Percentiles rank a stretch among this genome's conserved stretches.
Conservation (phyloP, 1,140 invertebrate genomes). For the Hyposmocoma kahamanoa region DNA sequence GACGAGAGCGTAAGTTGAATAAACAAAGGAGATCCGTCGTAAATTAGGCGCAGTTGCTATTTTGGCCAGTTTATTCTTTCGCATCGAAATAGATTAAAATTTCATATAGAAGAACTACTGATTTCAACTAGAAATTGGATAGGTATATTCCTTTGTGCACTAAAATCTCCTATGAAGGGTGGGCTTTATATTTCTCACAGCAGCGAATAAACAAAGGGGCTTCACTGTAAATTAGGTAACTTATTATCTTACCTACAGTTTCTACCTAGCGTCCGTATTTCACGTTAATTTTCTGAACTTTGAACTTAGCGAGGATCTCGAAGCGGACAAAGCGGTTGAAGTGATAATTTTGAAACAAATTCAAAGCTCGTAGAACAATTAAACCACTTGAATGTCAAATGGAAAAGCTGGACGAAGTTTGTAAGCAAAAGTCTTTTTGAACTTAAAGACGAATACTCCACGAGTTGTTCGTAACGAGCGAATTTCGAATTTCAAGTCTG, state of each 20-base stretch:
- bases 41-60: slow-evolving; percentile 1
- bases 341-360: slow-evolving; percentile 43
- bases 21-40: slow-evolving; percentile 18
- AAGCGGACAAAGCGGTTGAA: slow-evolving; percentile 22
- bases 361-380: slow-evolving; percentile 41
- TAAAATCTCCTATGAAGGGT: too few species aligned
- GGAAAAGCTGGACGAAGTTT: slow-evolving; percentile 36
- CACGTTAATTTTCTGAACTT: slow-evolving; percentile 18
- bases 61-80: too few species aligned
- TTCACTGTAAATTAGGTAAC: background rate
- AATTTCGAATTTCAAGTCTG: too few species aligned
- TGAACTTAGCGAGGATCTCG: slow-evolving; percentile 13
- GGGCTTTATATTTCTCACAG: too few species aligned
- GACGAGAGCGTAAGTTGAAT: slow-evolving; percentile 28
- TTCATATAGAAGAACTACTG: too few species aligned
- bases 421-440: slow-evolving; percentile 31
- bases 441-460: slow-evolving; percentile 34
- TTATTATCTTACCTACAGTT: background rate
- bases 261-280: slow-evolving; percentile 13
- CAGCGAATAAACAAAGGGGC: slow-evolving; percentile 28
- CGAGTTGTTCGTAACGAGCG: too few species aligned
- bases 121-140: too few species aligned
- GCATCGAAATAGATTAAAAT: too few species aligned
- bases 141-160: too few species aligned
- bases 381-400: slow-evolving; percentile 38